Evolutionary conservation across 2,888 invertebrate species (phyloP), one percentile per base, ranked within the genome.

Genomic region (Limenitis camilla): DNA sequence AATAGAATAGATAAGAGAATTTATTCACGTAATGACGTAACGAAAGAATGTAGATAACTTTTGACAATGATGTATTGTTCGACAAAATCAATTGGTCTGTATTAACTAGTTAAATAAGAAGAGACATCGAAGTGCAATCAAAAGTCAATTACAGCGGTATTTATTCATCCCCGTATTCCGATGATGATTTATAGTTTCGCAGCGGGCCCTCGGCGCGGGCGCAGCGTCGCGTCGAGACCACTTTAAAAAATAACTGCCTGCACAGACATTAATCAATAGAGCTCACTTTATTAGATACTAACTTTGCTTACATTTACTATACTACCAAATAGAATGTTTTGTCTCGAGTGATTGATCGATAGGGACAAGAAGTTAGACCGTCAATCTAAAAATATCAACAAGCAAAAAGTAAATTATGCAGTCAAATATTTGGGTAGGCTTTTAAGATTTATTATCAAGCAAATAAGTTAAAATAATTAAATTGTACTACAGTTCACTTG

Each of bases 171-270:
- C 68, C 67, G 69, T 62, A 58, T 68, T 64, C 68, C 60, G 68
- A 70, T 66, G 76, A 86, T 87, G 87, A 86, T 87, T 85, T 85
- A 87, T 87, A 81, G 83, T 80, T 79, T 84, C 86, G 79, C 85
- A 84, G 86, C 85, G 71, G 85, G 86, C 74, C 67, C 64, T 64
- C 73, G 69, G 71, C 74, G 77, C 76, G 67, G 58, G 78, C 74
- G 78, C 79, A 74, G 76, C 79, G 79, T 82, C 85, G 81, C 79
- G 78, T 19, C 19, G 19, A 19, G 19, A 71, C 68, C 74, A 74
- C 77, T 79, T 81, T 79, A 80, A 77, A 79, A 62, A 86, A 84
- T 87, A 85, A 87, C 52, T 46, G 40, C 46, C 27, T 48, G 47
- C 36, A 44, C 58, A 53, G 30, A 55, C 55, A 48, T 47, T 35